Percentiles rank a stretch among this genome's conserved stretches.
phyloP scores from a whole-genome alignment of 2,797 vertebrate genomes.

The Menidia menidia region DNA sequence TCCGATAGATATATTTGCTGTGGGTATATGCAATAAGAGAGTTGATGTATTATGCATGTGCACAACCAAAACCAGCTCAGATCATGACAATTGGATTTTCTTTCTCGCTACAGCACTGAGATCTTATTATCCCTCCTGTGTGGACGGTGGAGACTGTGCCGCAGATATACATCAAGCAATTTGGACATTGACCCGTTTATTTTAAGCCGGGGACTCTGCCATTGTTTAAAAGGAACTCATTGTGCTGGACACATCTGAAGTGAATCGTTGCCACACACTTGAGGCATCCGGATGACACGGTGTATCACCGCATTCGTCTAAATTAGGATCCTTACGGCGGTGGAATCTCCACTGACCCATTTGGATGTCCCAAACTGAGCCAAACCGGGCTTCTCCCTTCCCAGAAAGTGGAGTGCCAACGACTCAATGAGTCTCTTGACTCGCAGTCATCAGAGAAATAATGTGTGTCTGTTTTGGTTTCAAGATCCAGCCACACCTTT shows the following conservation, averaged over 20 bases:
- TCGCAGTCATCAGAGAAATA: constrained; percentile 6
- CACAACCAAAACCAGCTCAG: not conserved
- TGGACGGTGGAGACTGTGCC: not conserved
- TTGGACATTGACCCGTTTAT: not conserved
- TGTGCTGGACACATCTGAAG: not conserved
- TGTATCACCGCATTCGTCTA: constrained; percentile 10
- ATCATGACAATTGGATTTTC: not conserved
- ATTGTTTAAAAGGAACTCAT: not conserved
- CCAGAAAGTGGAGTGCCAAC: constrained; percentile 19
- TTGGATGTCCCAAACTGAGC: constrained; percentile 41
- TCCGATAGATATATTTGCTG: constrained; percentile 8
- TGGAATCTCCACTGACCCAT: constrained; percentile 42
- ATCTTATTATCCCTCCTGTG: constrained; percentile 3
- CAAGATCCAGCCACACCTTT: not conserved
- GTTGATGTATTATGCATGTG: not conserved
- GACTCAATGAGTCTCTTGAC: constrained; percentile 4
- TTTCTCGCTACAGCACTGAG: not conserved
- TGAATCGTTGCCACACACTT: not conserved
- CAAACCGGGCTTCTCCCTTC: constrained; percentile 35
- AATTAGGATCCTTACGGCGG: constrained; percentile 37
- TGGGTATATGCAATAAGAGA: not conserved
- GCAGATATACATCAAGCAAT: constrained; percentile 4
- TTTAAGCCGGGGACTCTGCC: not conserved
- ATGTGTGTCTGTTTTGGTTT: not conserved
- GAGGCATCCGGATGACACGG: not conserved